Evolutionary conservation across 2,797 vertebrate species (phyloP).

Genomic region (Delichon dasypus): DNA sequence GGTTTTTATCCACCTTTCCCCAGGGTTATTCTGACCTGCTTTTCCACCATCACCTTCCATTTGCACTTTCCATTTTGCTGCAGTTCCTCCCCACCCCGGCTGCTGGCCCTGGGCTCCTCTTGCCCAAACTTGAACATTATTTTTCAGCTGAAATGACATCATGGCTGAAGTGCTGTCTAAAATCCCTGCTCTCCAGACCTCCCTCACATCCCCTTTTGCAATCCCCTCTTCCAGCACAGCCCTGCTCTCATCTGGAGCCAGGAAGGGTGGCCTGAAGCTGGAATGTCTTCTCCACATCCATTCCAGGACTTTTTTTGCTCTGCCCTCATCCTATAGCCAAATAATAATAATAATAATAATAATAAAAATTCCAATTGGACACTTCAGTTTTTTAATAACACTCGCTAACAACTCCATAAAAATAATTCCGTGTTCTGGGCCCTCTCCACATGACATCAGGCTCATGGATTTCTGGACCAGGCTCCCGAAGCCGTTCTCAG

Average conservation of each 20-base stretch:
- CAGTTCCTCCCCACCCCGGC: neutral
- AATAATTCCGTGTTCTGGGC: neutral
- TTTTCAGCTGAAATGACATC: slow-evolving; percentile 38
- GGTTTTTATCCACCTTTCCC: neutral
- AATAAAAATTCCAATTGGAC: neutral
- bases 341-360: neutral
- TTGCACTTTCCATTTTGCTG: neutral
- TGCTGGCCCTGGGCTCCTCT: neutral
- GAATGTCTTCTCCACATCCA: neutral
- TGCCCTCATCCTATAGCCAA: neutral
- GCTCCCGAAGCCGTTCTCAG: neutral
- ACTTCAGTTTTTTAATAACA: neutral
- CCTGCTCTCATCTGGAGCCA: neutral
- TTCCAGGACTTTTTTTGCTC: neutral
- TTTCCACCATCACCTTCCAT: neutral
- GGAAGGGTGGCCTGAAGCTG: neutral
- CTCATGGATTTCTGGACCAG: slow-evolving; percentile 26
- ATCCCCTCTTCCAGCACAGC: slow-evolving; percentile 11
- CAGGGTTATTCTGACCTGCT: neutral
- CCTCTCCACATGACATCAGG: slow-evolving; percentile 34
- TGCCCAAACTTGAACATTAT: neutral
- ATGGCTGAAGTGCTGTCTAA: neutral
- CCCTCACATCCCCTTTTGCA: neutral
- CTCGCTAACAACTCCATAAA: slow-evolving; percentile 16
- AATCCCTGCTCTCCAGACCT: slow-evolving; percentile 28